Percentiles rank a stretch among this genome's conserved stretches.
phyloP scores from a whole-genome alignment of 2,797 vertebrate genomes.

The Apogon talboti region DNA sequence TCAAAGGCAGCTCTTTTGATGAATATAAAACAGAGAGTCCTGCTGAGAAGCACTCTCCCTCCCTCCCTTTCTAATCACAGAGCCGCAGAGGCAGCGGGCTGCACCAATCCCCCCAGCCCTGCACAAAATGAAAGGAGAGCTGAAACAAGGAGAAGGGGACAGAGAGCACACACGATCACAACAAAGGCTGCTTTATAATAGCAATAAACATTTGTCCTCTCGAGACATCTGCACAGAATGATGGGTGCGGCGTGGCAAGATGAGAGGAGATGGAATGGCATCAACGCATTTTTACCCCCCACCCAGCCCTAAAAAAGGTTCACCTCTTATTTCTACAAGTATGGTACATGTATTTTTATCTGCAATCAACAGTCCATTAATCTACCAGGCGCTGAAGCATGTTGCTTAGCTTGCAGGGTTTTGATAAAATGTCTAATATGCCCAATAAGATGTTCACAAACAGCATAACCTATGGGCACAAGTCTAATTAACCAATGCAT shows the following conservation, averaged over 20 bases:
- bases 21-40: slow-evolving; percentile 90
- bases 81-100: slow-evolving; percentile 78
- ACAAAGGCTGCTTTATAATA: slow-evolving; percentile 86
- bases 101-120: slow-evolving; percentile 72
- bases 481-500: slow-evolving; percentile 53
- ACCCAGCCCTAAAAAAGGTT: slow-evolving; percentile 46
- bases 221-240: slow-evolving; percentile 75
- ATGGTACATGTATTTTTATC: slow-evolving; percentile 42
- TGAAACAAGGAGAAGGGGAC: slow-evolving; percentile 79
- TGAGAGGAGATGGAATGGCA: slow-evolving; percentile 54
- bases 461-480: slow-evolving; percentile 28
- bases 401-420: slow-evolving; percentile 45
- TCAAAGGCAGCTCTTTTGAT: slow-evolving; percentile 90
- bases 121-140: slow-evolving; percentile 83
- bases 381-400: slow-evolving; percentile 21
- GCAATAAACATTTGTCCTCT: slow-evolving; percentile 86
- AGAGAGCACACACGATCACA: slow-evolving; percentile 79
- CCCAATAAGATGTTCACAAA: slow-evolving; percentile 32
- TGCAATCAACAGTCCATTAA: slow-evolving; percentile 38
- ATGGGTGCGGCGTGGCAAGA: slow-evolving; percentile 57
- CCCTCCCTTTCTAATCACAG: slow-evolving; percentile 86
- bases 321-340: slow-evolving; percentile 51
- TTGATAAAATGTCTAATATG: slow-evolving; percentile 43
- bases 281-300: slow-evolving; percentile 69
- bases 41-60: slow-evolving; percentile 86